These are phyloP conservation scores for Heliopora coerulea DNA, from an alignment of 92 coral and sea anemone species.

Conservation along the genomic window DNA sequence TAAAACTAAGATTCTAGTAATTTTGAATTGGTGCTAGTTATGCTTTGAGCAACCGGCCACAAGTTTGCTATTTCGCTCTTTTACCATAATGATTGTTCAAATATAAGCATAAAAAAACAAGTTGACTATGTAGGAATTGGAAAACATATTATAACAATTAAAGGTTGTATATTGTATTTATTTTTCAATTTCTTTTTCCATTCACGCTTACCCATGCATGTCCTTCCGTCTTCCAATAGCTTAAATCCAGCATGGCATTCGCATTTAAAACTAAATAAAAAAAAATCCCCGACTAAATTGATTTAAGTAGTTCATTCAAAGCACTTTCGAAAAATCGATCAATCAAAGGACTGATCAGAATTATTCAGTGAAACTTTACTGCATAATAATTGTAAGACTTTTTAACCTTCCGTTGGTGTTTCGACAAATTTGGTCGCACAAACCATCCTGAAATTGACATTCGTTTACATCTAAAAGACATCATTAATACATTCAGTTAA, in stretches of 20 bases:
- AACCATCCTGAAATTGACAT: conserved; percentile 62
- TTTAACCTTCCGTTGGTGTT: conserved; percentile 91
- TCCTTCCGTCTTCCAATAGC: conserved; percentile 60
- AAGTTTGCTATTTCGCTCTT: too few relatives aligned
- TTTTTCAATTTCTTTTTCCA: not conserved
- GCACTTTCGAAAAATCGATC: too few relatives aligned
- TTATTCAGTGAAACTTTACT: not conserved
- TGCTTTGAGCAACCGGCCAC: too few relatives aligned
- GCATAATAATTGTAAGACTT: not conserved
- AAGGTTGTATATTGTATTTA: not conserved
- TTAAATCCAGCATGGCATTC: conserved; percentile 76
- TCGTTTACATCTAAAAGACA: conserved; percentile 68
- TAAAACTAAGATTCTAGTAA: too few relatives aligned
- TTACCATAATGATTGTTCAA: too few relatives aligned
- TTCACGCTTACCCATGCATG: conserved; percentile 70
- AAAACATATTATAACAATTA: not conserved
- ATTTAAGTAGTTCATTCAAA: not conserved
- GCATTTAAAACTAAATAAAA: conserved; percentile 86
- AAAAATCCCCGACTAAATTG: too few relatives aligned
- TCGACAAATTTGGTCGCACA: conserved; percentile 76
- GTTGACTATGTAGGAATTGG: not conserved
- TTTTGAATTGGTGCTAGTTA: too few relatives aligned
- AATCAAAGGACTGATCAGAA: too few relatives aligned
- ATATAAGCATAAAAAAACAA: too few relatives aligned
- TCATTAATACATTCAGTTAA: not conserved